Conservation (phyloP, 2,888 invertebrate species). For the Archips crataeganus region DNA sequence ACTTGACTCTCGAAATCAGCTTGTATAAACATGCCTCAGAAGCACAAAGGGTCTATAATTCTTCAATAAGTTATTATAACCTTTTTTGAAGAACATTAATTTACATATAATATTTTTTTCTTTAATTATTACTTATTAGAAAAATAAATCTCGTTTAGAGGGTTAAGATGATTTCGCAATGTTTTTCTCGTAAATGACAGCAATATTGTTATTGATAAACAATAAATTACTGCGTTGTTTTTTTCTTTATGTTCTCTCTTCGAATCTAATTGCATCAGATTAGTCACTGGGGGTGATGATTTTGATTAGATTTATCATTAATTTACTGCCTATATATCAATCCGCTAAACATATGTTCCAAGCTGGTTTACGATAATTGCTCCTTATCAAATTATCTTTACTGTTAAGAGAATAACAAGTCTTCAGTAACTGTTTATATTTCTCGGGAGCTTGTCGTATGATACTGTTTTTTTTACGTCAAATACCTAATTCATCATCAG, state of each 20-base stretch:
- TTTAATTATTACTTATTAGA: not conserved
- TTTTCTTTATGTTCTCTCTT: not conserved
- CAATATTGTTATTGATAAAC: not conserved
- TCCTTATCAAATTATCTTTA: conserved; percentile 23
- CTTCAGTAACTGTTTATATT: conserved; percentile 35
- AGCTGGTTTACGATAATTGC: conserved; percentile 19
- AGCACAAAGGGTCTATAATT: too few species aligned
- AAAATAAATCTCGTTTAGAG: too few species aligned
- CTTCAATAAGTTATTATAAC: too few species aligned
- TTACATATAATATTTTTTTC: too few species aligned
- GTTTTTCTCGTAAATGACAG: not conserved
- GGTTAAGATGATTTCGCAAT: not conserved
- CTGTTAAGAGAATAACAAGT: conserved; percentile 27
- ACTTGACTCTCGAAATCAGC: too few species aligned
- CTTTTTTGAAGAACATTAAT: too few species aligned
- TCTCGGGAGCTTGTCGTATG: conserved; percentile 23
- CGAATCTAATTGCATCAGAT: not conserved
- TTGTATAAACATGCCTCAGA: too few species aligned
- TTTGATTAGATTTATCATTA: conserved; percentile 10
- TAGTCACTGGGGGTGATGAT: conserved; percentile 5
- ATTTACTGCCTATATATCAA: not conserved
- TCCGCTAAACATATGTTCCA: conserved; percentile 18
- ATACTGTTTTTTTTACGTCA: not conserved
- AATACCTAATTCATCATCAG: not conserved
- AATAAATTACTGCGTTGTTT: not conserved